A percentile compares a stretch with the other conserved stretches of the same genome.
phyloP scores from a whole-genome alignment of 2,113 vertebrate species.

The Rhea americana region DNA sequence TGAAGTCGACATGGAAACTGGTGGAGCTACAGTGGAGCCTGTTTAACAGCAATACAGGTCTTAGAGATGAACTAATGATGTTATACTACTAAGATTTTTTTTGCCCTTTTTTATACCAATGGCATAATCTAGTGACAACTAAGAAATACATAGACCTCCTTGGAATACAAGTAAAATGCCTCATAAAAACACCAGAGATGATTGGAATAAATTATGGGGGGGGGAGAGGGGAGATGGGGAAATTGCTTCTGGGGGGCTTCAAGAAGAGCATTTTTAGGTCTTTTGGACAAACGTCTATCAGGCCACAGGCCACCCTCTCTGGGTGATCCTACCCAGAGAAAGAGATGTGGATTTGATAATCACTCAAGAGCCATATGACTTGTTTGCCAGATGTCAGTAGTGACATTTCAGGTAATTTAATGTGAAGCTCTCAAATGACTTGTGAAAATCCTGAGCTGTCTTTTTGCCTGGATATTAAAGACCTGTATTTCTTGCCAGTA shows the following conservation, averaged over 20 bases:
- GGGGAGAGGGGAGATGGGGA: neutral
- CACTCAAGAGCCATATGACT: neutral
- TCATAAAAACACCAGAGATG: neutral
- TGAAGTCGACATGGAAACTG: neutral
- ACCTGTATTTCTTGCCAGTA: neutral
- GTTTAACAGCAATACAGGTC: neutral
- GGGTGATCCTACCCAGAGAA: neutral
- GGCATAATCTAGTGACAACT: neutral
- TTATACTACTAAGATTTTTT: neutral
- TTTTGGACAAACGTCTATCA: neutral
- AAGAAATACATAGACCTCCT: neutral
- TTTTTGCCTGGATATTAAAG: neutral
- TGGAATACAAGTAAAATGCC: neutral
- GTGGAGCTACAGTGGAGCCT: neutral
- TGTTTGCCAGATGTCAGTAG: neutral
- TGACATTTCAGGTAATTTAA: neutral
- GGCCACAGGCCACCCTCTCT: rapidly evolving
- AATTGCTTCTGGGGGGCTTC: neutral
- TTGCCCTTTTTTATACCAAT: neutral
- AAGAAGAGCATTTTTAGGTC: neutral
- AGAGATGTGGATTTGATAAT: neutral
- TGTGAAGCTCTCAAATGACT: neutral
- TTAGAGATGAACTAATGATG: neutral
- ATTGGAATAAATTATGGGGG: neutral
- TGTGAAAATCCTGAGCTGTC: neutral